These are phyloP conservation scores for Coptodon bakossiorum DNA, from an alignment of 2,113 vertebrate genomes.

Conservation along the genomic window DNA sequence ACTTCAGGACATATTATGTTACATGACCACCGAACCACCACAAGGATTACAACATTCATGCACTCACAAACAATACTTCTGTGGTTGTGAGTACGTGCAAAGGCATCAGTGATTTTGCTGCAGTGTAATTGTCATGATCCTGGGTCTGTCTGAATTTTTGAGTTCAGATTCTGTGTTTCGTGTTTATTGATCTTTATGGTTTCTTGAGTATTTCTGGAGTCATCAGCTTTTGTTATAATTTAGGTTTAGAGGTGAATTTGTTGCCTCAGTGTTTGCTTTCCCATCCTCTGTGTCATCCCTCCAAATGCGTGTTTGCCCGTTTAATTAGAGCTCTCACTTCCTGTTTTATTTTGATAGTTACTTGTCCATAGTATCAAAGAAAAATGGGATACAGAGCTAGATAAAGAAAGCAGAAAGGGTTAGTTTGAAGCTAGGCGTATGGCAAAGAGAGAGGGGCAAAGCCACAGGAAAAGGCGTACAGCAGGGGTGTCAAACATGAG, in stretches of 20 bases:
- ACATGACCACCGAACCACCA: background rate
- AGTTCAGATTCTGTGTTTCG: background rate
- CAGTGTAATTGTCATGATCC: background rate
- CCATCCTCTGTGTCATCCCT: background rate
- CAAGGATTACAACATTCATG: background rate
- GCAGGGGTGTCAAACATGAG: background rate
- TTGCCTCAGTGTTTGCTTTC: background rate
- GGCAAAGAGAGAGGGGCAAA: background rate
- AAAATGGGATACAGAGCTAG: background rate
- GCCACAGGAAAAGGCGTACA: background rate
- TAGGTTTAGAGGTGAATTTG: background rate
- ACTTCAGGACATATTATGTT: background rate
- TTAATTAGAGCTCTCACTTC: background rate
- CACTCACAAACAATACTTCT: background rate
- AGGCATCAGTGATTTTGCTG: background rate
- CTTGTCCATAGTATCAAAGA: background rate
- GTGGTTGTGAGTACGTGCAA: background rate
- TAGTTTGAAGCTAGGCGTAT: background rate
- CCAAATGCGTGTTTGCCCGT: background rate
- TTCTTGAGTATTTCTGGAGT: background rate
- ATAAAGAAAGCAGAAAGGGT: background rate
- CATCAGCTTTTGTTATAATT: background rate
- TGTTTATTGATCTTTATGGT: background rate
- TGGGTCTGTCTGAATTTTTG: background rate
- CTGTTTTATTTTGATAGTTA: background rate